Conservation (phyloP, 1,140 invertebrate genomes). For the Brachionus sp. region DNA sequence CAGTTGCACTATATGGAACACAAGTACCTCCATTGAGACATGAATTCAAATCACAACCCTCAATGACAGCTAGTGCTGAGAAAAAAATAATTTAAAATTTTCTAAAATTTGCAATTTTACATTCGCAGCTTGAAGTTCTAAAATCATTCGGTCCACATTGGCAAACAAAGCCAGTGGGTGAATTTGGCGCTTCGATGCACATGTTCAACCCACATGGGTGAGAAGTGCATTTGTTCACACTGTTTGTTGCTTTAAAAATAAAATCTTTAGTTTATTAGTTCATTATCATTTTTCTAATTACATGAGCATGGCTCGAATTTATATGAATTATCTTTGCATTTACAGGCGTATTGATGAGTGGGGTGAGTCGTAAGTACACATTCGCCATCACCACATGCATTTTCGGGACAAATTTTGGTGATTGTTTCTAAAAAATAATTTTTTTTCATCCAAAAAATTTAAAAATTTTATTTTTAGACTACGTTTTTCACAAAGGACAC, state of each 20-base stretch:
- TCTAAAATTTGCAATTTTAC: not conserved
- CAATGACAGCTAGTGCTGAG: not conserved
- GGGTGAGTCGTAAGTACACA: constrained; percentile 42
- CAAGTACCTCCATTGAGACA: constrained; percentile 46
- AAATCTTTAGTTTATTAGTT: not conserved
- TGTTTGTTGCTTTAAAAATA: constrained; percentile 2
- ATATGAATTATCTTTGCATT: constrained; percentile 40
- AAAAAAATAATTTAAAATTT: not conserved
- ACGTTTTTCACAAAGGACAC: constrained; percentile 38
- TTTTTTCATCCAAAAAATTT: not conserved
- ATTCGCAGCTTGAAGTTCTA: constrained; percentile 28
- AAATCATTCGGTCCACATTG: constrained; percentile 44
- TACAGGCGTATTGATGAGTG: constrained; percentile 37
- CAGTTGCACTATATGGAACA: constrained; percentile 17
- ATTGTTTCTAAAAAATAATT: not conserved
- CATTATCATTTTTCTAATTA: not conserved
- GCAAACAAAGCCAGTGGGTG: constrained; percentile 38
- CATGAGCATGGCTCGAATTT: constrained; percentile 45
- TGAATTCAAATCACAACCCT: constrained; percentile 1
- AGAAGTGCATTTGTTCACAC: constrained; percentile 10
- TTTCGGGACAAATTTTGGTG: constrained; percentile 40
- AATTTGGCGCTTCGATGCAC: constrained; percentile 41
- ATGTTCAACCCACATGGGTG: constrained; percentile 19
- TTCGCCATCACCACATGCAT: constrained; percentile 41
- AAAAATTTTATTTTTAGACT: not conserved